Base-by-base conservation (phyloP, 2,888 invertebrate species). In the Mesorhabditis sp. region DNA sequence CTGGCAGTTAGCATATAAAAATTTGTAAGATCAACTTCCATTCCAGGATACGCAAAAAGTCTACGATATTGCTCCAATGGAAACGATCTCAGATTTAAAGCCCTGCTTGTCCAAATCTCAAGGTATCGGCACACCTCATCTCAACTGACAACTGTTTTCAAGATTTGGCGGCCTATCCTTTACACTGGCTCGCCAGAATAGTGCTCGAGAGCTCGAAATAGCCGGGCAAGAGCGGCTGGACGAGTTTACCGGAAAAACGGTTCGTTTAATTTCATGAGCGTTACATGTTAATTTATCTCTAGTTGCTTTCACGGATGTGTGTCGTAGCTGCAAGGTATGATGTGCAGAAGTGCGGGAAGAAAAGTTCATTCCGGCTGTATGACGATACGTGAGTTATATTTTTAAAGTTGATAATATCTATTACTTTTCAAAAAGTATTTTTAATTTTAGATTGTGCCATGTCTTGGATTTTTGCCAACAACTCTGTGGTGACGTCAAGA, bases 271-370 rank as follows among this genome's bases (percentile, higher is more conserved):
- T 50, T 50, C 10, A 50, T 2, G n/a, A 50, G 7, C 7, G 58
- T 13, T 50, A 50, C 7, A 50, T 50, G n/a, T 50, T 50, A 13
- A n/a, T 50, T 50, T 13, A 50, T 50, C 7, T 50, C n/a, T n/a
- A 50, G 58, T 13, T 50, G 10, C n/a, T 50, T 50, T 50, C 58
- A 10, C 58, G 58, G 58, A 50, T 50, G 58, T 50, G 58, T n/a
- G 2, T 50, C 2, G 58, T 50, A n/a, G 58, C 58, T 13, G 58
- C n/a, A 13, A 10, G 58, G 10, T 50, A 13, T 50, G 58, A 50
- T 50, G 58, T 50, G 58, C 58, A 50, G 58, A 50, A 50, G n/a
- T n/a, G n/a, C 10, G 58, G 58, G 58, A 50, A 50, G n/a, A 10
- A n/a, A 50, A 50, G 7, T 10, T 13, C n/a, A n/a, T n/a, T 13